Percentiles rank a stretch among this genome's conserved stretches.
phyloP scores from a whole-genome alignment of 2,797 vertebrate species.

The Gobionotothen gibberifrons region DNA sequence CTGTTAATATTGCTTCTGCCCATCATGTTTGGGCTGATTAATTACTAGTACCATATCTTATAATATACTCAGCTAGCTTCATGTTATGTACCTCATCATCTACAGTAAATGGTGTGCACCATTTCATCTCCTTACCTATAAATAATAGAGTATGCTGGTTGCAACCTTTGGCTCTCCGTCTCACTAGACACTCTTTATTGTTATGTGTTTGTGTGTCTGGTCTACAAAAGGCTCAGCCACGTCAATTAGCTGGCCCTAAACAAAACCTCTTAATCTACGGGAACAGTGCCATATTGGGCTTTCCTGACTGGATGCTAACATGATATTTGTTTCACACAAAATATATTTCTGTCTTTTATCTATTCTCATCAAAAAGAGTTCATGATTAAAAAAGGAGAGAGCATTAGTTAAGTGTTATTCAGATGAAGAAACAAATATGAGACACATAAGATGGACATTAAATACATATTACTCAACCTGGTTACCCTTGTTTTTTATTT shows the following conservation, averaged over 20 bases:
- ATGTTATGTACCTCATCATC: background rate
- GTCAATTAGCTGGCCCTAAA: conserved; percentile 21
- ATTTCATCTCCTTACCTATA: background rate
- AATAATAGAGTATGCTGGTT: conserved; percentile 9
- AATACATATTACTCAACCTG: background rate
- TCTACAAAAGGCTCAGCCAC: conserved; percentile 20
- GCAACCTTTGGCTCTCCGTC: background rate
- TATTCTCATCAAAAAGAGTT: background rate
- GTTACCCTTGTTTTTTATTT: background rate
- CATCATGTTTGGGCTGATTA: background rate
- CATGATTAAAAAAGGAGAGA: background rate
- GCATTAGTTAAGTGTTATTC: background rate
- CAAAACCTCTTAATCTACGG: conserved; percentile 30
- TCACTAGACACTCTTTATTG: background rate
- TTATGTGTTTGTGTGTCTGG: background rate
- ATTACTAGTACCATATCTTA: background rate
- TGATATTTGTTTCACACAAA: background rate
- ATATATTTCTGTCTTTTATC: background rate
- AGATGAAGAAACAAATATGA: background rate
- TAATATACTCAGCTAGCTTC: background rate
- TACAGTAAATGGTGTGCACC: background rate
- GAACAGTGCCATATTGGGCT: background rate
- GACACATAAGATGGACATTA: background rate
- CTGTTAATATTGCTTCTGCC: background rate
- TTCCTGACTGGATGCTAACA: conserved; percentile 2